Evolutionary conservation across 2,113 vertebrate species (phyloP), one percentile per base, ranked within the genome.

Genomic region (Labrus mixtus): DNA sequence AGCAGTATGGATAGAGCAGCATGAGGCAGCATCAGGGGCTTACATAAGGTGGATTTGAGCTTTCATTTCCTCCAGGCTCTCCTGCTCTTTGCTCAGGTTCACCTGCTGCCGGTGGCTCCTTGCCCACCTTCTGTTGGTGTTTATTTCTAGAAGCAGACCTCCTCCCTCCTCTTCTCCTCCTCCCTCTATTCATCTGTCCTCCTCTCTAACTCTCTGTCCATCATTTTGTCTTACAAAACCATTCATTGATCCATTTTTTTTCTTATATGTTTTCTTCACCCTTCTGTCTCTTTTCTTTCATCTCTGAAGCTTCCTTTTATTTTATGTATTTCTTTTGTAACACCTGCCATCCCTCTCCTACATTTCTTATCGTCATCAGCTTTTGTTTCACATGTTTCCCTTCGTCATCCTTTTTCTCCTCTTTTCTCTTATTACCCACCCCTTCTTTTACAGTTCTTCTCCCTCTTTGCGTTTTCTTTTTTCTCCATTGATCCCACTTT

Each of bases 101-200:
- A 84, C 87, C 89, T 90, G 87, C 85, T 87, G 87, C 76, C 48
- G 20, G 70, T 87, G 87, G 87, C 87, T 63, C 10, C 29, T 0
- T 82, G 83, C 89, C 89, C 83, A 86, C 89, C 89, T 84, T 91
- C 89, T 91, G 89, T 89, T 77, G 68, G 17, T 83, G 85, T 84
- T 84, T 91, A 87, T 87, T 91, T 89, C 76, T 76, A 53, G 87
- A 84, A 51, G 16, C 78, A 43, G 36, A 68, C 83, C 85, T 78
- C 82, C 79, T 74, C 68, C 83, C 70, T 51, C 62, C 19, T 45
- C 57, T 56, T 33, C 29, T 33, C 6, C 55, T 57, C 39, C 39
- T 63, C 60, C 37, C 68, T 43, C 22, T 8, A 15, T 54, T 76
- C 77, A 71, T 83, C 77, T 64, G 25, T 43, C 58, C 37, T 45